Conservation (phyloP, 2,113 vertebrate genomes). For the Chroicocephalus ridibundus region DNA sequence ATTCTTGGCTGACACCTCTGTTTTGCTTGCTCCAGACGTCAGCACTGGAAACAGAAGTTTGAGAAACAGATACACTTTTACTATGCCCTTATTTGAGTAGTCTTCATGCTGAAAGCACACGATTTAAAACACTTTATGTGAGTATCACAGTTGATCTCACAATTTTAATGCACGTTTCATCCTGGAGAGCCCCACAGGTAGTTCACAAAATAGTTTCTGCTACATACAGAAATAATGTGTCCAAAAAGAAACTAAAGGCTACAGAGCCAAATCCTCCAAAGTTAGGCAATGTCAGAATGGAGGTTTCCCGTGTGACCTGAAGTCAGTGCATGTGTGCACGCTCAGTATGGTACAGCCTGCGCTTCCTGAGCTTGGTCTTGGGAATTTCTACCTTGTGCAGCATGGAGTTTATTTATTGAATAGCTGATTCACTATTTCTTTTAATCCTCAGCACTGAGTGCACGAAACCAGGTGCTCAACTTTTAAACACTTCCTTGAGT, state of each 20-base stretch:
- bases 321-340: not conserved
- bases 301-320: not conserved
- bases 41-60: not conserved
- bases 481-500: not conserved
- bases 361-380: not conserved
- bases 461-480: not conserved
- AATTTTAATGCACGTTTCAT: not conserved
- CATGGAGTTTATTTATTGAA: not conserved
- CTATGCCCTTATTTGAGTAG: not conserved
- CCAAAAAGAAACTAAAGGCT: not conserved
- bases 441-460: not conserved
- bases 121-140: not conserved
- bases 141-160: not conserved
- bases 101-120: not conserved
- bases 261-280: not conserved
- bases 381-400: fast-evolving
- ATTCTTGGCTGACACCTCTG: not conserved
- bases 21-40: not conserved
- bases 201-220: not conserved
- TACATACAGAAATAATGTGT: fast-evolving
- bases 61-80: not conserved
- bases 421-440: not conserved
- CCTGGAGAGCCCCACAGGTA: not conserved
- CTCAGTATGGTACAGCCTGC: not conserved
- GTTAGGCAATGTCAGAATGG: not conserved